phyloP scores from a whole-genome alignment of 2,113 vertebrate genomes.

The Danionella cerebrum region DNA sequence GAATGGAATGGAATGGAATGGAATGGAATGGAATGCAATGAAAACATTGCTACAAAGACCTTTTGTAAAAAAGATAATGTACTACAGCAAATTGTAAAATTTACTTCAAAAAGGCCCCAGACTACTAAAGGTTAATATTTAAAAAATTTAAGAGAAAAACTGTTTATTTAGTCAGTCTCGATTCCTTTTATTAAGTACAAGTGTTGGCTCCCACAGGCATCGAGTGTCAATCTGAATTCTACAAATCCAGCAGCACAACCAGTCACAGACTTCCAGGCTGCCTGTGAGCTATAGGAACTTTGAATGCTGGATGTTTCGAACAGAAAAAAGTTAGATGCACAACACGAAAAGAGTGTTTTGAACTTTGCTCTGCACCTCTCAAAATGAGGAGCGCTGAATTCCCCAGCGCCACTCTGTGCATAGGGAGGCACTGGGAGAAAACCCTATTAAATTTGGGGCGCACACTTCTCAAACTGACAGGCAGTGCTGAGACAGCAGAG shows the following conservation, averaged over 20 bases:
- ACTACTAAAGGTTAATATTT: background rate
- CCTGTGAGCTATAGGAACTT: background rate
- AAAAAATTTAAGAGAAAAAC: no score
- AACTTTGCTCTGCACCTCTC: slow-evolving; percentile 53
- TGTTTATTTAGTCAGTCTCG: no score
- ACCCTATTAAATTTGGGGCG: slow-evolving; percentile 68
- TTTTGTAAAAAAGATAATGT: no score
- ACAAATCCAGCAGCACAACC: background rate
- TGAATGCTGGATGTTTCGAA: background rate
- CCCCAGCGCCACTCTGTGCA: slow-evolving; percentile 59
- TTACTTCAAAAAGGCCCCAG: no score
- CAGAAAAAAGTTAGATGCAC: slow-evolving; percentile 22
- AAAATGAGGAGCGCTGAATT: slow-evolving; percentile 63
- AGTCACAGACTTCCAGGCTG: background rate
- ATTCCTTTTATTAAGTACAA: background rate
- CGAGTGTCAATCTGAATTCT: background rate
- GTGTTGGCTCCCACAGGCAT: background rate
- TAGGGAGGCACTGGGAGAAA: slow-evolving; percentile 59
- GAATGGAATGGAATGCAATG: no score
- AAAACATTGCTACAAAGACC: no score
- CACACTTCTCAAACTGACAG: slow-evolving; percentile 66
- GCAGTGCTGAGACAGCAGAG: slow-evolving; percentile 65
- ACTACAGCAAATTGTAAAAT: no score
- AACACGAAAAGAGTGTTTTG: slow-evolving; percentile 54
- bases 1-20: no score